Evolutionary conservation across 2,888 invertebrate genomes (phyloP).

Genomic region (Andrena chrysosceles): DNA sequence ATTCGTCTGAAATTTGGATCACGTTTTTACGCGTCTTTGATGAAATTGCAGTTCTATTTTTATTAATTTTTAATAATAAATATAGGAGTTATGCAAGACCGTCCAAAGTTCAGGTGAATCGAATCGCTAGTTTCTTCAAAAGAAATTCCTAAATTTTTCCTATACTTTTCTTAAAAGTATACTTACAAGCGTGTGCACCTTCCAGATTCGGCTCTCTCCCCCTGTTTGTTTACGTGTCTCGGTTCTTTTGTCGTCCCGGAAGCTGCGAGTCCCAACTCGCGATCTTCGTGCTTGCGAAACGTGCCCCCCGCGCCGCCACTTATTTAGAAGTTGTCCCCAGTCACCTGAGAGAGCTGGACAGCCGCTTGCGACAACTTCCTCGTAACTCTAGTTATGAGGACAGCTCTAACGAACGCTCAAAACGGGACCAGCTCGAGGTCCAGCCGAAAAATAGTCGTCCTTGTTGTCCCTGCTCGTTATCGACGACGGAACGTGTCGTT

Average conservation of each 20-base stretch:
- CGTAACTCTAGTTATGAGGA: conserved; percentile 39
- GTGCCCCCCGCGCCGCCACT: conserved; percentile 37
- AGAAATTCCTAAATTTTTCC: no score
- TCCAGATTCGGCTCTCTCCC: conserved; percentile 4
- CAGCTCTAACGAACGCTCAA: conserved; percentile 33
- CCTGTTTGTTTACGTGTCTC: conserved; percentile 29
- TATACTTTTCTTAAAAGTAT: no score
- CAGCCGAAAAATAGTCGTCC: not conserved
- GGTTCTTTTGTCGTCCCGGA: conserved; percentile 8
- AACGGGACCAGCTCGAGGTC: not conserved
- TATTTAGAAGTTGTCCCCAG: conserved; percentile 47
- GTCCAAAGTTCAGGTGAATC: no score
- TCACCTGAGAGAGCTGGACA: conserved; percentile 18
- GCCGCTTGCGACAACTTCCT: conserved; percentile 34
- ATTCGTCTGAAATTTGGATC: no score
- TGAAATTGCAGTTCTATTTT: no score
- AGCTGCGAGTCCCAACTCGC: conserved; percentile 37
- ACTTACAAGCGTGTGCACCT: not conserved
- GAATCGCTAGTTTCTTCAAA: no score
- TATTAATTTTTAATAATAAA: no score
- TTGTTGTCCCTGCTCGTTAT: conserved; percentile 23
- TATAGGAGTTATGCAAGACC: no score
- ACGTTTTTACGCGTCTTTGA: no score
- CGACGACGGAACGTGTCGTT: not conserved
- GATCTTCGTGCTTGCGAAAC: conserved; percentile 51